Percentiles rank a stretch among this genome's conserved stretches.
phyloP scores from a whole-genome alignment of 2,888 invertebrate genomes.

The Pyrrhosoma nymphula region DNA sequence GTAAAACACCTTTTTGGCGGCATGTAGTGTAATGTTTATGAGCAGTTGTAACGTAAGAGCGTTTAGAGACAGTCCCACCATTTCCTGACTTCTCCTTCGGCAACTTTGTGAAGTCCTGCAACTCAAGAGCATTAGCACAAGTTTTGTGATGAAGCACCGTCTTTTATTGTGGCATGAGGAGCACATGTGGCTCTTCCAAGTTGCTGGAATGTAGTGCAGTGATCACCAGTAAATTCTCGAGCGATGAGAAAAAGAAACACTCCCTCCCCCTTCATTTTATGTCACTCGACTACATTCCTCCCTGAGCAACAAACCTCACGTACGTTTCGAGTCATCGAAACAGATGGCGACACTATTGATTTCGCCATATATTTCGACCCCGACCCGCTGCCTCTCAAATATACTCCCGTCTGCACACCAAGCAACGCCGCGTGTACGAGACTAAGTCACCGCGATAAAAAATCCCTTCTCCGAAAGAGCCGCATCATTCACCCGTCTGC shows the following conservation, averaged over 20 bases:
- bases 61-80: no score
- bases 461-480: not conserved
- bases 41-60: no score
- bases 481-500: no score
- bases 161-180: not conserved
- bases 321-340: not conserved
- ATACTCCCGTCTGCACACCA: not conserved
- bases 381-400: not conserved
- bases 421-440: not conserved
- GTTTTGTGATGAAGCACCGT: not conserved
- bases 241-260: not conserved
- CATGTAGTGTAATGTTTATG: no score
- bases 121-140: not conserved
- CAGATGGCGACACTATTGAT: conserved; percentile 27
- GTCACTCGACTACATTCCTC: not conserved
- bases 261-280: not conserved
- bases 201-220: not conserved
- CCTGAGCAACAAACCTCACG: not conserved
- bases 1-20: no score
- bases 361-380: not conserved
- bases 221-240: not conserved
- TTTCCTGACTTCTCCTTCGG: no score
- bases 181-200: not conserved
- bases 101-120: not conserved
- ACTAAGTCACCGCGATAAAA: not conserved